phyloP scores from a whole-genome alignment of 2,797 vertebrate genomes.

The Hoplostethus mediterraneus region DNA sequence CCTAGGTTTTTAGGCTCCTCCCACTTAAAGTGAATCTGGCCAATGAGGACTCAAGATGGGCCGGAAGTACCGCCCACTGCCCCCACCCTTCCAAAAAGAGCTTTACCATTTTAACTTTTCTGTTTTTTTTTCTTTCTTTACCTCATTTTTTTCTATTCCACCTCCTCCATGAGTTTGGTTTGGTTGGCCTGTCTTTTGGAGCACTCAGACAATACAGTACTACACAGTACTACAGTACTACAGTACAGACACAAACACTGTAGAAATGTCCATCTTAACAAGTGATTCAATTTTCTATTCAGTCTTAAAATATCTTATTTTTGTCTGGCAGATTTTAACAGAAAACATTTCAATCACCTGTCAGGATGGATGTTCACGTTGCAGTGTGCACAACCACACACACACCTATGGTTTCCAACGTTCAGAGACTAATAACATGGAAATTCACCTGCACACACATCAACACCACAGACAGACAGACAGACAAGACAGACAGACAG shows the following conservation, averaged over 20 bases:
- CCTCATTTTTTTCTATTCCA: slow-evolving; percentile 59
- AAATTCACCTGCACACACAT: no score
- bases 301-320: slow-evolving; percentile 68
- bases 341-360: slow-evolving; percentile 66
- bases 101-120: slow-evolving; percentile 85
- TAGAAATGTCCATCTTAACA: slow-evolving; percentile 66
- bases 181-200: slow-evolving; percentile 29
- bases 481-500: slow-evolving; percentile 14
- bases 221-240: not conserved
- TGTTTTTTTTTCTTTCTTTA: slow-evolving; percentile 60
- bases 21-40: slow-evolving; percentile 87
- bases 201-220: slow-evolving; percentile 14
- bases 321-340: slow-evolving; percentile 75
- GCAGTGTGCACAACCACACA: slow-evolving; percentile 39
- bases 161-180: slow-evolving; percentile 51
- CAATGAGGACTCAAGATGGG: slow-evolving; percentile 86
- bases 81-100: slow-evolving; percentile 91
- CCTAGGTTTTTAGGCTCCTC: slow-evolving; percentile 83
- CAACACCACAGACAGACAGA: slow-evolving; percentile 33
- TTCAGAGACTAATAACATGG: slow-evolving; percentile 33
- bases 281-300: slow-evolving; percentile 61
- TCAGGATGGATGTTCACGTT: slow-evolving; percentile 77
- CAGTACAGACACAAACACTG: slow-evolving; percentile 43
- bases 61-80: slow-evolving; percentile 82
- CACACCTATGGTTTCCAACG: not conserved